Evolutionary conservation across 1,140 invertebrate genomes (phyloP).

Genomic region (Solenopsis fugax): DNA sequence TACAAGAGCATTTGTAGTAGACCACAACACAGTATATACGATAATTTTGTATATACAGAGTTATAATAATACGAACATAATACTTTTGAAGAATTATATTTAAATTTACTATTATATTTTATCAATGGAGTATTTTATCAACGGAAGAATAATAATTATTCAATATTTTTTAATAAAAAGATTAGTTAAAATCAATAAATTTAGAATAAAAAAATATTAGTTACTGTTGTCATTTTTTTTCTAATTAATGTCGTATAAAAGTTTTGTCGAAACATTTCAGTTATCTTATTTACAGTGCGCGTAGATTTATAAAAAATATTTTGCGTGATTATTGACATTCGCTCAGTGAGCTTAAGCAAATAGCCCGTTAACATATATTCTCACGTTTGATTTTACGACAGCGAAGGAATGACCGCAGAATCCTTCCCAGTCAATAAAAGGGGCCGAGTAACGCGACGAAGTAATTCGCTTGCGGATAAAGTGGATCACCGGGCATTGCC

Average conservation of each 20-base stretch:
- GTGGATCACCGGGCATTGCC: slow-evolving; percentile 71
- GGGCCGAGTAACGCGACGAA: slow-evolving; percentile 64
- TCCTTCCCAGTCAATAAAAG: slow-evolving; percentile 67
- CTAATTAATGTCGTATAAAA: background rate
- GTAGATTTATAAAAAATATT: background rate
- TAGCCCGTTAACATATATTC: background rate
- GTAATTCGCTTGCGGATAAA: slow-evolving; percentile 72
- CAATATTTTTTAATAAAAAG: background rate
- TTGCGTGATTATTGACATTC: slow-evolving; percentile 5
- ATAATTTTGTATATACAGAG: background rate
- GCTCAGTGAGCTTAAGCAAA: background rate
- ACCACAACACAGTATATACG: background rate
- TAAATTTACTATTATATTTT: too few species aligned
- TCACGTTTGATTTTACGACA: slow-evolving; percentile 45
- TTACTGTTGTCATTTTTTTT: background rate
- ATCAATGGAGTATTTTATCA: background rate
- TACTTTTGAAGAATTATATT: background rate
- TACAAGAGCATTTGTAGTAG: background rate
- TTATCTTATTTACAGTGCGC: background rate
- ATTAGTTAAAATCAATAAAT: background rate
- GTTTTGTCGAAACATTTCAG: background rate
- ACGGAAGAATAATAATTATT: background rate
- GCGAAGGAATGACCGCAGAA: slow-evolving; percentile 61
- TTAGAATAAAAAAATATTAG: background rate
- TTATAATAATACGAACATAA: background rate